Conservation (phyloP, 2,888 invertebrate species). For the Acronicta alni region DNA sequence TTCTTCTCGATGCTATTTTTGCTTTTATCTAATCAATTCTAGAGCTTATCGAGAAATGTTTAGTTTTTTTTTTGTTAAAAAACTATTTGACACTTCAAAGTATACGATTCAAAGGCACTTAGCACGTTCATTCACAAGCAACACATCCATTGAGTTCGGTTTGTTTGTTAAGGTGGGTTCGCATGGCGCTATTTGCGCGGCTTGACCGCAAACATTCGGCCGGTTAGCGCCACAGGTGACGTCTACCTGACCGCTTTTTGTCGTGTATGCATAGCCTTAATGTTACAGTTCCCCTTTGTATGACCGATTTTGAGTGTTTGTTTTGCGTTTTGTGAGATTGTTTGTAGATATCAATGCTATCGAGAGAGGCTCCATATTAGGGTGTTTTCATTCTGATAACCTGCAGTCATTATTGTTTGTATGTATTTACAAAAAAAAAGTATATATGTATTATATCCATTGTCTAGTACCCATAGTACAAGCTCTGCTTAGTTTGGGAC, state of each 20-base stretch:
- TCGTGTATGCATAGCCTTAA: constrained; percentile 69
- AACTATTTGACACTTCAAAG: constrained; percentile 43
- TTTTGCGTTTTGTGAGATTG: constrained; percentile 39
- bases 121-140: constrained; percentile 78
- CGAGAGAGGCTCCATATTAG: constrained; percentile 3
- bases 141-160: constrained; percentile 69
- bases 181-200: constrained; percentile 76
- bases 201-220: constrained; percentile 69
- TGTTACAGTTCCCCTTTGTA: constrained; percentile 63
- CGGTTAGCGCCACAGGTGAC: constrained; percentile 84
- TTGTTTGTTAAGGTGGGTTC: constrained; percentile 80
- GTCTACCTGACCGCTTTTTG: constrained; percentile 78
- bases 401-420: background rate
- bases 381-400: background rate
- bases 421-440: no score
- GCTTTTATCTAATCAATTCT: no score
- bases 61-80: constrained; percentile 18
- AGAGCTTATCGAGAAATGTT: constrained; percentile 25
- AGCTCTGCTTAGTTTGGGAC: no score
- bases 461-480: no score
- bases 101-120: constrained; percentile 52
- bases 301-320: constrained; percentile 40
- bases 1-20: no score
- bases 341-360: constrained; percentile 30
- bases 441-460: no score